Conservation (phyloP, 1,140 invertebrate species). For the Eciton burchellii region DNA sequence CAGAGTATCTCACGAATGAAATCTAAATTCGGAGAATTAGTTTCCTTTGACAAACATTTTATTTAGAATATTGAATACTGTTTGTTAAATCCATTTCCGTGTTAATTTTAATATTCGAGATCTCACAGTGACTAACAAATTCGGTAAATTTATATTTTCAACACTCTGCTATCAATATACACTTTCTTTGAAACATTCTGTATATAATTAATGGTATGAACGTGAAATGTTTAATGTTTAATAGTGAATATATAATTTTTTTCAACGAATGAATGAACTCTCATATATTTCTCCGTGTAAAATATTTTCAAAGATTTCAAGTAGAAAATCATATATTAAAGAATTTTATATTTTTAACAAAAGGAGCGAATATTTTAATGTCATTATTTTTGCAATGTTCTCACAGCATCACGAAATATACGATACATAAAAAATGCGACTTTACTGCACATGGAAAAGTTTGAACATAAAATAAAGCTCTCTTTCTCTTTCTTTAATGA, state of each 20-base stretch:
- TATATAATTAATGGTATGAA: conserved; percentile 30
- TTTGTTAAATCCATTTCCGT: too few relatives aligned
- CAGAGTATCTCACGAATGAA: neutral
- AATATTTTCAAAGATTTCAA: conserved; percentile 21
- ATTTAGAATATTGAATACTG: neutral
- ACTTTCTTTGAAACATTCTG: conserved; percentile 21
- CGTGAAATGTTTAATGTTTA: conserved; percentile 28
- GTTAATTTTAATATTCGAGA: too few relatives aligned
- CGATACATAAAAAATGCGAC: neutral
- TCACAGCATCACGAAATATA: neutral
- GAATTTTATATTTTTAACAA: neutral
- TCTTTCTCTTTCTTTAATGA: conserved; percentile 10
- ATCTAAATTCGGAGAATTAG: neutral
- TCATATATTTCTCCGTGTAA: conserved; percentile 8
- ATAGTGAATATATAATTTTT: conserved; percentile 27
- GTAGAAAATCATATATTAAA: neutral
- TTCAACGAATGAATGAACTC: conserved; percentile 42
- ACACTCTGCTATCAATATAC: conserved; percentile 20
- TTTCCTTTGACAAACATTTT: neutral
- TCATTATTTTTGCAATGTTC: conserved; percentile 31
- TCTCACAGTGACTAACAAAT: neutral
- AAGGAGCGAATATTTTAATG: neutral
- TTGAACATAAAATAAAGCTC: neutral
- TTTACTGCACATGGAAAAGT: conserved; percentile 4
- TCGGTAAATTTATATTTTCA: neutral